Evolutionary conservation across 2,888 invertebrate genomes (phyloP), one percentile per base, ranked within the genome.

Genomic region (Ommatoiulus sabulosus): DNA sequence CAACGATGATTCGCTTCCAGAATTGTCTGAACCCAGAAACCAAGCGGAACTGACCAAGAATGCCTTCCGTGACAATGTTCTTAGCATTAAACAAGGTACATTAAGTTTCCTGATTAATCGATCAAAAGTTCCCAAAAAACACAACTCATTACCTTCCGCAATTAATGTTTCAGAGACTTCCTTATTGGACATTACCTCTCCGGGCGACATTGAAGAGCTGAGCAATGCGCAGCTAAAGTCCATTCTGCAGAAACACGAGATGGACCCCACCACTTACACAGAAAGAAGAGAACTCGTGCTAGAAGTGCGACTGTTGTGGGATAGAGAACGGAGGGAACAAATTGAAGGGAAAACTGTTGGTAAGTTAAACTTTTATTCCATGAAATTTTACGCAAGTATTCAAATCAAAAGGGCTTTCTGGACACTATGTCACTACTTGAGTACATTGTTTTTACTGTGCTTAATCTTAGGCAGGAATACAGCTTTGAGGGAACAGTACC

Each of bases 231-330:
- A 97, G 92, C 94, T 98, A 89, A 98, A 97, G 93, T 95, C 96
- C 92, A 94, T 98, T 90, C 94, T 98, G 89, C 94, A 95, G 91
- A 93, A 95, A 90, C 97, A 97, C 93, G 95, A 97, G 92, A 97
- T 98, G 12, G 96, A 97, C 93, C 97, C 95, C 93, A 96, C 96
- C 93, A 98, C 97, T 89, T 97, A 97, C 92, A 95, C 97, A 90
- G 98, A 98, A 93, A 96, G 97, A 92, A 94, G 94, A 89, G 98
- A 98, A 93, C 94, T 98, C 90, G 93, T 96, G 89, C 95, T 96
- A 91, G 95, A 96, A 90, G 97, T 96, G 35, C 93, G 93, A 91
- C 94, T 95, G 91, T 94, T 98, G 44, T 96, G 96, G 96, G 44
- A 44, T 5, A 44, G 84, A 84, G n/a, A 84, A 20, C 84, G 20